phyloP scores from a whole-genome alignment of 2,888 invertebrate genomes.

The Platycnemis pennipes region DNA sequence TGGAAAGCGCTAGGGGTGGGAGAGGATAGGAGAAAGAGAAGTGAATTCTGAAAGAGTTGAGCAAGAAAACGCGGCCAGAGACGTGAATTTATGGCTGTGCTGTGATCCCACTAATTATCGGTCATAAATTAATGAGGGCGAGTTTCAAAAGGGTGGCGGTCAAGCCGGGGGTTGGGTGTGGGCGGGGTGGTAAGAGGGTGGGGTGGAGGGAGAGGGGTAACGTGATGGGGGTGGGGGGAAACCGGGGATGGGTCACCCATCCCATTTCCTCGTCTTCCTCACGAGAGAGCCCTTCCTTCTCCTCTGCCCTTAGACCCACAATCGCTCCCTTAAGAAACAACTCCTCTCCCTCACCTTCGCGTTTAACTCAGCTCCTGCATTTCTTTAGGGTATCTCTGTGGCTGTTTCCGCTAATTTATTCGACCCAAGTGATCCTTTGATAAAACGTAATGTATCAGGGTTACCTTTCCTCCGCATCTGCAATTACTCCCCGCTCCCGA shows the following conservation, averaged over 20 bases:
- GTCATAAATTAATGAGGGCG: constrained; percentile 51
- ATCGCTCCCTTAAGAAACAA: background rate
- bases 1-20: background rate
- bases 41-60: constrained; percentile 48
- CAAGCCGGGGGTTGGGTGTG: background rate
- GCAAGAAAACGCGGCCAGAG: constrained; percentile 21
- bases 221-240: background rate
- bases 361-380: background rate
- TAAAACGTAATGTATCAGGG: background rate
- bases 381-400: background rate
- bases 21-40: background rate
- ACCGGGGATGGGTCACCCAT: background rate
- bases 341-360: background rate
- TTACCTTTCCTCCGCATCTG: background rate
- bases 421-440: background rate
- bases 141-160: background rate
- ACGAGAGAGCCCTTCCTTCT: background rate
- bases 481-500: background rate
- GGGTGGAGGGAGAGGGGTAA: background rate
- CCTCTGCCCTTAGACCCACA: background rate
- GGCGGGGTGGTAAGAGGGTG: background rate
- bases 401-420: background rate
- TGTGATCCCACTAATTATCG: constrained; percentile 67
- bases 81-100: constrained; percentile 65
- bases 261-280: background rate